These are phyloP conservation scores for Promerops cafer DNA, from an alignment of 2,113 vertebrate genomes.

Conservation along the genomic window DNA sequence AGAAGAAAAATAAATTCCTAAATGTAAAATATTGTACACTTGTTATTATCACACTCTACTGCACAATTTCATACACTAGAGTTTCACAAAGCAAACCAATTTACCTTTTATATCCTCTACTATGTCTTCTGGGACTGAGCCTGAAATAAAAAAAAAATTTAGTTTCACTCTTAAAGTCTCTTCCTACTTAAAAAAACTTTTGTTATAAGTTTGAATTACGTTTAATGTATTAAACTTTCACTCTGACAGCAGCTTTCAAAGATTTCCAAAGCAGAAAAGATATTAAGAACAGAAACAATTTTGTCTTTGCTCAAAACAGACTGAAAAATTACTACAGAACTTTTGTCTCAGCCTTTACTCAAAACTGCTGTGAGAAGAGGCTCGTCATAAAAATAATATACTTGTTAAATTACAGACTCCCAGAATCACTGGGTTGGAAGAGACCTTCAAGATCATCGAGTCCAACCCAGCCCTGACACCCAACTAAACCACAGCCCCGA, in stretches of 20 bases:
- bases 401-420: not conserved
- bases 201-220: not conserved
- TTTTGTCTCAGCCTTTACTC: not conserved
- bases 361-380: not conserved
- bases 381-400: not conserved
- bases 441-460: accelerated
- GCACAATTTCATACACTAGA: not conserved
- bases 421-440: not conserved
- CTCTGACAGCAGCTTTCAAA: not conserved
- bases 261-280: not conserved
- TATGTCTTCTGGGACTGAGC: slow-evolving; percentile 87
- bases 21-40: not conserved
- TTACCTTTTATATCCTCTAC: slow-evolving; percentile 97
- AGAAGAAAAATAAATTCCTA: not conserved
- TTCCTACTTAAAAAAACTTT: not conserved
- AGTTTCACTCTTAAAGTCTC: not conserved
- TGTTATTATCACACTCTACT: not conserved
- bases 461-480: not conserved
- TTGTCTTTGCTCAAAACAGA: not conserved
- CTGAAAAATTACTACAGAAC: not conserved
- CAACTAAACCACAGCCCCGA: too few relatives aligned
- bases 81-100: not conserved
- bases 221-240: not conserved
- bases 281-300: not conserved
- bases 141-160: slow-evolving; percentile 64